phyloP scores from a whole-genome alignment of 2,113 vertebrate genomes.

The Pogona vitticeps region DNA sequence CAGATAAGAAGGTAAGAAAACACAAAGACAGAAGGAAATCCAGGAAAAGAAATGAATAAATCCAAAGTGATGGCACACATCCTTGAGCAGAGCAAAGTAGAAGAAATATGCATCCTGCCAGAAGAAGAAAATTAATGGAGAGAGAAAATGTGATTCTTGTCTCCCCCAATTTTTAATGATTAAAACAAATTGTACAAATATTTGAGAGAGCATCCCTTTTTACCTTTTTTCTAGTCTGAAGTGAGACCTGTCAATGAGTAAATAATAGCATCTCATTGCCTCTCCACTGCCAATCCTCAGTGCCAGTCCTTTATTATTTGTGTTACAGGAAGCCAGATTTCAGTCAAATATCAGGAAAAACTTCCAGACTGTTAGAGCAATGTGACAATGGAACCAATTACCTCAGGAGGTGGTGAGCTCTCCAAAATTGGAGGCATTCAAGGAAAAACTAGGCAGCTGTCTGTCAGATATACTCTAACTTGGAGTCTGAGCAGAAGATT shows the following conservation, averaged over 20 bases:
- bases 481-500: too few relatives aligned
- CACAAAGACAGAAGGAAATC: not conserved
- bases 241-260: not conserved
- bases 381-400: too few relatives aligned
- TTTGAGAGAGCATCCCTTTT: not conserved
- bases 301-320: too few relatives aligned
- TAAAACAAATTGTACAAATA: not conserved
- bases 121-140: not conserved
- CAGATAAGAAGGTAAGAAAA: not conserved
- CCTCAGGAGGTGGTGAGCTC: too few relatives aligned
- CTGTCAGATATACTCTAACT: too few relatives aligned
- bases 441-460: too few relatives aligned
- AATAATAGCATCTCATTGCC: not conserved
- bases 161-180: not conserved
- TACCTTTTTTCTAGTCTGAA: not conserved
- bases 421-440: too few relatives aligned
- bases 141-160: not conserved
- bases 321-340: too few relatives aligned
- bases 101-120: not conserved
- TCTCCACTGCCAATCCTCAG: not conserved
- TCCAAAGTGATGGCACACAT: not conserved
- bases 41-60: not conserved
- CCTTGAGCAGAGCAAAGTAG: not conserved
- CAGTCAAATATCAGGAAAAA: too few relatives aligned
- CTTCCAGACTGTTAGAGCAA: too few relatives aligned